Evolutionary conservation across 2,797 vertebrate species (phyloP).

Genomic region (Trematomus bernacchii): DNA sequence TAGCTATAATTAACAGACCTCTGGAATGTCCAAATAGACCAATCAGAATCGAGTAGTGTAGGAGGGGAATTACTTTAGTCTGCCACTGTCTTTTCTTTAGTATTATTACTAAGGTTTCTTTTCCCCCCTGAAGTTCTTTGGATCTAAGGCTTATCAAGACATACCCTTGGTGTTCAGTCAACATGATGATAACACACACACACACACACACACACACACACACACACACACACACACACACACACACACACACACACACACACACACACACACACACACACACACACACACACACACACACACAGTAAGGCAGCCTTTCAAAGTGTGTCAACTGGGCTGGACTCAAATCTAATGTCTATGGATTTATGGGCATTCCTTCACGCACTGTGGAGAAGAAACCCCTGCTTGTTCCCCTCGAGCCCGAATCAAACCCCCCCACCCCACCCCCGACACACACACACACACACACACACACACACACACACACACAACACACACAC

Average conservation of each 20-base stretch:
- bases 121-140: neutral
- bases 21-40: constrained; percentile 2
- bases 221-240: too few species aligned
- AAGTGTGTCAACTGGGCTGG: constrained; percentile 18
- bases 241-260: too few species aligned
- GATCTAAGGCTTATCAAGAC: neutral
- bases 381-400: constrained; percentile 57
- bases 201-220: constrained; percentile 27
- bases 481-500: neutral
- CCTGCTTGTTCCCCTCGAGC: constrained; percentile 49
- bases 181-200: neutral
- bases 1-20: too few species aligned
- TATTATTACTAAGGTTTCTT: neutral
- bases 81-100: neutral
- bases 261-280: constrained; percentile 4
- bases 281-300: neutral
- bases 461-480: neutral
- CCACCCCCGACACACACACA: neutral
- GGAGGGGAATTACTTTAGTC: neutral
- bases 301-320: constrained; percentile 17
- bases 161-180: neutral
- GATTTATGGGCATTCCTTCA: constrained; percentile 74
- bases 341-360: constrained; percentile 38
- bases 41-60: neutral
- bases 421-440: neutral